A percentile compares a stretch with the other conserved stretches of the same genome.
phyloP scores from a whole-genome alignment of 2,113 vertebrate genomes.

The Thunnus maccoyii region DNA sequence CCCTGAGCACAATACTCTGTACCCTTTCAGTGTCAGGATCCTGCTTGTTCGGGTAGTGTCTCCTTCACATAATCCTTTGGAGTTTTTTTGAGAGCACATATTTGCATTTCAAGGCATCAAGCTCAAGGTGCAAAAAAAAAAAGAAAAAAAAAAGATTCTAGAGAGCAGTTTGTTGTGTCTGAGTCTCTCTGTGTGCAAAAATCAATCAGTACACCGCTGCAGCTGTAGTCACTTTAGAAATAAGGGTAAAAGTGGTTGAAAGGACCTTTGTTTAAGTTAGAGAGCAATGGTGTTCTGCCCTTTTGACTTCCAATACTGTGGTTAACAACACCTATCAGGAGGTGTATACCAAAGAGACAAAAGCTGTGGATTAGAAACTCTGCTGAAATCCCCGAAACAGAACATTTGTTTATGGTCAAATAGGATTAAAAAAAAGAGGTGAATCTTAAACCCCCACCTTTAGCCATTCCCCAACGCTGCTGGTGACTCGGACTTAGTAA shows the following conservation, averaged over 20 bases:
- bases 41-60: neutral
- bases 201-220: constrained; percentile 40
- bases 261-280: constrained; percentile 17
- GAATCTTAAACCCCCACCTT: constrained; percentile 26
- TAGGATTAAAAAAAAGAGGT: neutral
- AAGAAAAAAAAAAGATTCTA: neutral
- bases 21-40: constrained; percentile 14
- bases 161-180: constrained; percentile 40
- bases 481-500: constrained; percentile 28
- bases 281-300: constrained; percentile 24
- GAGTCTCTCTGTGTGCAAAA: constrained; percentile 31
- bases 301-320: constrained; percentile 14
- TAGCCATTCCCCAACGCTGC: constrained; percentile 3
- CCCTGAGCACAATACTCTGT: neutral
- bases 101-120: constrained; percentile 54
- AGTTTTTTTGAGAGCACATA: constrained; percentile 6
- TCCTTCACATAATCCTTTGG: constrained; percentile 18
- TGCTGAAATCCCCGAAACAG: neutral
- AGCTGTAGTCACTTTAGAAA: constrained; percentile 6
- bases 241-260: constrained; percentile 17
- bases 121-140: neutral
- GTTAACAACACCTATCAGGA: constrained; percentile 9
- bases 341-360: neutral
- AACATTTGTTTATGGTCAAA: constrained; percentile 32
- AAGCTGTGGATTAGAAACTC: neutral